These are phyloP conservation scores for Pseudochirops cupreus DNA, from an alignment of 2,797 vertebrate genomes.

Conservation along the genomic window DNA sequence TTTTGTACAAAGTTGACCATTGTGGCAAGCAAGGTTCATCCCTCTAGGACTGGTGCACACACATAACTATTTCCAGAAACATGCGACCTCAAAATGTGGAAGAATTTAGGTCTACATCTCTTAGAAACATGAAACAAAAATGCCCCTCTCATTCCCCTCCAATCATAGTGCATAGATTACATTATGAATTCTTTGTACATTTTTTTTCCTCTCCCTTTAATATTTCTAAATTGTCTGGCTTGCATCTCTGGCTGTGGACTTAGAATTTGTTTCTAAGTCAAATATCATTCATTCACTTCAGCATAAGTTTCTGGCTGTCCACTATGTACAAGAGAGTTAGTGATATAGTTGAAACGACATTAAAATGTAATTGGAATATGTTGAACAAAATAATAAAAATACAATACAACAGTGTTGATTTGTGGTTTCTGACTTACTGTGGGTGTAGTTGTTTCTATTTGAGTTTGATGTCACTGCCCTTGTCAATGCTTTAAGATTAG, in stretches of 20 bases:
- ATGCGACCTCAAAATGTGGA: slow-evolving; percentile 19
- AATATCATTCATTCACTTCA: slow-evolving; percentile 8
- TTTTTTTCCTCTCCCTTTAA: slow-evolving; percentile 39
- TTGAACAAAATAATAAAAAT: neutral
- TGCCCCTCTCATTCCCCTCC: neutral
- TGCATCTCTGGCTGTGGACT: slow-evolving; percentile 40
- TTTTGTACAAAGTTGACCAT: neutral
- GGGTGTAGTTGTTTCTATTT: neutral
- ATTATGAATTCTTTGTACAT: slow-evolving; percentile 12
- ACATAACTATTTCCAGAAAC: slow-evolving; percentile 4
- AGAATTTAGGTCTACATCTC: slow-evolving; percentile 28
- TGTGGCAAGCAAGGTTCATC: slow-evolving; percentile 10
- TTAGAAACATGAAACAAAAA: slow-evolving; percentile 48
- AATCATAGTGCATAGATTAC: slow-evolving; percentile 21
- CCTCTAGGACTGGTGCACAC: neutral
- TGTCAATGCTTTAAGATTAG: neutral
- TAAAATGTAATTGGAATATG: neutral
- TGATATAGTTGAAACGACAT: neutral
- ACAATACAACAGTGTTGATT: neutral
- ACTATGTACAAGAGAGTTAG: neutral
- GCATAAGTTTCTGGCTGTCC: neutral
- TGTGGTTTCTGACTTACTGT: neutral
- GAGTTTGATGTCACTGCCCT: neutral
- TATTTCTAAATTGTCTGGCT: slow-evolving; percentile 26
- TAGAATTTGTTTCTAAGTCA: slow-evolving; percentile 11